Evolutionary conservation across 2,113 vertebrate genomes (phyloP), one percentile per base, ranked within the genome.

Genomic region (Cochlearius cochlearius): DNA sequence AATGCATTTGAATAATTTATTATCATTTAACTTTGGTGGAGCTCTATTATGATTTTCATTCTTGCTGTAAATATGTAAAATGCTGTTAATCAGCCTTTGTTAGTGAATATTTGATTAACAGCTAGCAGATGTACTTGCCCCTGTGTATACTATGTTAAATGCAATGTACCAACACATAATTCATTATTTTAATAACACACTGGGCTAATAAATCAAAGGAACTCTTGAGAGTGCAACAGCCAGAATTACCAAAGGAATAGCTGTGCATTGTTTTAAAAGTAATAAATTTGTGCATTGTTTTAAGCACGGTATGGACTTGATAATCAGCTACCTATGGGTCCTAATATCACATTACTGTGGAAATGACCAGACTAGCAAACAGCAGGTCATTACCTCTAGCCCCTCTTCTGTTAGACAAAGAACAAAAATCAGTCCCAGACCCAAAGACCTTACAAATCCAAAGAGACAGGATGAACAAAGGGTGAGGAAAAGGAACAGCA

Each of bases 51-150:
- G 88, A 80, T 96, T 96, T 97, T 94, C 73, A 78, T 86, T 95
- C 93, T 86, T 53, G 92, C 81, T 93, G 96, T 97, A 97, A 97
- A 95, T 97, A 95, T 92, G 90, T 86, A 97, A 97, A 97, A 88
- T 41, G 67, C 73, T 36, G 85, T 95, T 97, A 95, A 98, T 97
- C 97, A 98, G 94, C 89, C 80, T 97, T 97, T 97, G 94, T 97
- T 96, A 92, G 93, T 73, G 94, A 92, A 92, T 94, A 93, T 97
- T 97, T 96, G 96, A 96, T 97, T 94, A 98, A 97, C 94, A 75
- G 95, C 95, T 87, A 94, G 88, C 96, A 97, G 91, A 97, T 97
- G 95, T 69, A 78, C 71, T 93, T 89, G 77, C 73, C 73, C 95
- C 64, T 95, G 87, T 50, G 69, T 94, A 47, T 68, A 55, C 72